phyloP scores from a whole-genome alignment of 2,797 vertebrate genomes.

The Acanthurus leucopareius region DNA sequence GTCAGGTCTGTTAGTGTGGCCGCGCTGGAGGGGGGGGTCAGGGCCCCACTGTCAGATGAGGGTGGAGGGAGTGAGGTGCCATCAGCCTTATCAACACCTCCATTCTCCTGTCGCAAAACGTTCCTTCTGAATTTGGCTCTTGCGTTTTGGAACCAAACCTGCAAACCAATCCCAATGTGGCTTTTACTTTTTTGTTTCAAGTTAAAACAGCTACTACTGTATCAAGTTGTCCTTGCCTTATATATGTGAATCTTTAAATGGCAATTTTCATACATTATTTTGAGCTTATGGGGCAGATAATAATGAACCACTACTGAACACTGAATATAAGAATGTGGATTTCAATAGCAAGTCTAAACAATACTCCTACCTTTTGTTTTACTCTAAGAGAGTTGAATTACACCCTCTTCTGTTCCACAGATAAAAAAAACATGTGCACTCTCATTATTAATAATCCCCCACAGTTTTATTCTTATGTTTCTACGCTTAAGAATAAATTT shows the following conservation, averaged over 20 bases:
- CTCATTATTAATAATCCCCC: constrained; percentile 58
- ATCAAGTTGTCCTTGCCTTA: constrained; percentile 58
- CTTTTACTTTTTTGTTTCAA: constrained; percentile 90
- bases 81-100: constrained; percentile 99
- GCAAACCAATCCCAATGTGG: constrained; percentile 99
- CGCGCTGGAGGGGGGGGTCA: constrained; percentile 97
- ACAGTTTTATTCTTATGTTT: constrained; percentile 53
- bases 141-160: constrained; percentile 99
- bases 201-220: constrained; percentile 69
- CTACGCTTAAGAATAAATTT: constrained; percentile 42
- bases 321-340: constrained; percentile 63
- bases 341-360: constrained; percentile 64
- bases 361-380: constrained; percentile 41
- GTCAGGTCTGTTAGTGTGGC: constrained; percentile 99
- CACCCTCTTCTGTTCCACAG: constrained; percentile 40
- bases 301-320: constrained; percentile 69
- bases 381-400: constrained; percentile 58
- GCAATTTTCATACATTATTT: constrained; percentile 64
- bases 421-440: constrained; percentile 72
- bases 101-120: constrained; percentile 99
- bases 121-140: constrained; percentile 99
- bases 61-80: constrained; percentile 97
- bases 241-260: constrained; percentile 49
- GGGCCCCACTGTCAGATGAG: constrained; percentile 97
- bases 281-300: constrained; percentile 69